These are phyloP conservation scores for Lathronympha strigana DNA, from an alignment of 2,888 invertebrate genomes.

Conservation along the genomic window DNA sequence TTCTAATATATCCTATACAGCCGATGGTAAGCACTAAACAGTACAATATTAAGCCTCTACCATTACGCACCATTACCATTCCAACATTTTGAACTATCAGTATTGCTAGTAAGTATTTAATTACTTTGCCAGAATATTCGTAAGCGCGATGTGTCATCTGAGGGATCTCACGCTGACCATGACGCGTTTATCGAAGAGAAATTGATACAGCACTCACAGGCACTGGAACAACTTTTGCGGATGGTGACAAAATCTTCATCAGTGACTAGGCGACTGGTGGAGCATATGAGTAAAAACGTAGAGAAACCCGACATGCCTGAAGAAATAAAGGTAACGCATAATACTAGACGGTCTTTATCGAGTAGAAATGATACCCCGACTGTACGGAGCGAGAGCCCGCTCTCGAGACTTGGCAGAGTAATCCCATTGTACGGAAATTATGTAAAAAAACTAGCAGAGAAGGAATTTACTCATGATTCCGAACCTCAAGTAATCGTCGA, in stretches of 20 bases:
- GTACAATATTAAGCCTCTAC: not conserved
- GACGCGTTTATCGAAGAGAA: slow-evolving; percentile 61
- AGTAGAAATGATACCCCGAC: slow-evolving; percentile 44
- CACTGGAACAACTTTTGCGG: slow-evolving; percentile 60
- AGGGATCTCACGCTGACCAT: slow-evolving; percentile 46
- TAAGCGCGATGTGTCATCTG: slow-evolving; percentile 51
- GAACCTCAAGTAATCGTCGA: slow-evolving; percentile 61
- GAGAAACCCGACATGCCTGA: slow-evolving; percentile 59
- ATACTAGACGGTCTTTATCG: slow-evolving; percentile 46
- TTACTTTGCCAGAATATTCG: slow-evolving; percentile 57
- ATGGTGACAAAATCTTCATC: slow-evolving; percentile 54
- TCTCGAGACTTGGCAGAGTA: slow-evolving; percentile 58
- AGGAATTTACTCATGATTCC: slow-evolving; percentile 50
- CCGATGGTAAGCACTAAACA: slow-evolving; percentile 52
- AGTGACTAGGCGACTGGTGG: slow-evolving; percentile 56
- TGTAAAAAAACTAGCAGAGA: slow-evolving; percentile 56
- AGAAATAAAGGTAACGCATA: slow-evolving; percentile 55
- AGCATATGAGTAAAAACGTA: slow-evolving; percentile 52
- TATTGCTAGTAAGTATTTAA: slow-evolving; percentile 43
- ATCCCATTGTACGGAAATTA: slow-evolving; percentile 63
- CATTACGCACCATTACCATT: slow-evolving; percentile 1
- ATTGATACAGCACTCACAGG: slow-evolving; percentile 63
- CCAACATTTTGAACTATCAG: slow-evolving; percentile 19
- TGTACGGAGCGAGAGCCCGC: slow-evolving; percentile 50
- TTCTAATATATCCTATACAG: slow-evolving; percentile 51